A percentile compares a stretch with the other conserved stretches of the same genome.
These are phyloP conservation scores for Meganola albula DNA, from an alignment of 2,888 invertebrate genomes.

Conservation along the genomic window DNA sequence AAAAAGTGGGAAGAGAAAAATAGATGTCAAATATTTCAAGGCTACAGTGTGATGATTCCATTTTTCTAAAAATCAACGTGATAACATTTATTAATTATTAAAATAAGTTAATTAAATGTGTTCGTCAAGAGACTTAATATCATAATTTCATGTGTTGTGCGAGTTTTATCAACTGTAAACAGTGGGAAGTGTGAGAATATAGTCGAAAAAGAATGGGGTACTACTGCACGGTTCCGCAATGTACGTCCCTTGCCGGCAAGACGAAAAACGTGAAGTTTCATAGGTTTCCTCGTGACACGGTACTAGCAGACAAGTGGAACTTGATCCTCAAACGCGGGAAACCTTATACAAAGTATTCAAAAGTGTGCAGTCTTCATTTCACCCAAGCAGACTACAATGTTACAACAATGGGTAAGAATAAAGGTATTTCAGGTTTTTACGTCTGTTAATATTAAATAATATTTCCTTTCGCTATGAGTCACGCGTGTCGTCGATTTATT, in stretches of 20 bases:
- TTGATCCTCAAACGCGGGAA: slow-evolving; percentile 64
- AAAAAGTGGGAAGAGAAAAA: slow-evolving; percentile 66
- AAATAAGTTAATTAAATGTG: slow-evolving; percentile 34
- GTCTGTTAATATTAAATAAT: slow-evolving; percentile 36
- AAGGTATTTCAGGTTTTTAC: slow-evolving; percentile 67
- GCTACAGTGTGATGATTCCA: slow-evolving; percentile 72
- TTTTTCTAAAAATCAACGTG: slow-evolving; percentile 66
- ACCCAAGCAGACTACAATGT: slow-evolving; percentile 69
- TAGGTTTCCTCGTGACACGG: slow-evolving; percentile 62
- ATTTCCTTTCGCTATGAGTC: slow-evolving; percentile 44
- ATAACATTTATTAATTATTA: slow-evolving; percentile 66
- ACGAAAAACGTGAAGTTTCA: slow-evolving; percentile 75
- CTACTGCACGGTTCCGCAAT: slow-evolving; percentile 74
- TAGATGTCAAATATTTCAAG: slow-evolving; percentile 76
- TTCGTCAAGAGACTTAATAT: slow-evolving; percentile 26
- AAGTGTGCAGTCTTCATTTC: slow-evolving; percentile 73
- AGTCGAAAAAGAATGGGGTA: slow-evolving; percentile 56
- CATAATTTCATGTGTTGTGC: slow-evolving; percentile 39
- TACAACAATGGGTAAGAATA: slow-evolving; percentile 75
- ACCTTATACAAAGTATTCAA: slow-evolving; percentile 72
- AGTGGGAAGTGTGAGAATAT: slow-evolving; percentile 15
- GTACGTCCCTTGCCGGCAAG: slow-evolving; percentile 74
- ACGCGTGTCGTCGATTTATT: slow-evolving; percentile 29
- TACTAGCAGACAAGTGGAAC: slow-evolving; percentile 69
- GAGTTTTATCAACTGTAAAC: slow-evolving; percentile 26